These are phyloP conservation scores for Colistium nudipinnis DNA, from an alignment of 2,113 vertebrate genomes.

Conservation along the genomic window DNA sequence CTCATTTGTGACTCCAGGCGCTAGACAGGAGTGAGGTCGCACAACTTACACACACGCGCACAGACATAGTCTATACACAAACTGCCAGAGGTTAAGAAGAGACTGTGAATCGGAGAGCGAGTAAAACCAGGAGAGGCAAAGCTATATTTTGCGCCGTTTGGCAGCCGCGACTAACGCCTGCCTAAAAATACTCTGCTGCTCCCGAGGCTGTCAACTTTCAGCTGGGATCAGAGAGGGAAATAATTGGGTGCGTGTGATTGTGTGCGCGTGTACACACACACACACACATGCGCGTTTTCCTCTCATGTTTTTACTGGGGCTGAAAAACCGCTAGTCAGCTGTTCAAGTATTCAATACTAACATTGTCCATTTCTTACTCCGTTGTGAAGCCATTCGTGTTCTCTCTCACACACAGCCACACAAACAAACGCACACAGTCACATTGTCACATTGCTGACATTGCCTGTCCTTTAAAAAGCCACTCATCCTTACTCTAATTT, in stretches of 20 bases:
- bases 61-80: not conserved
- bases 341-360: constrained; percentile 53
- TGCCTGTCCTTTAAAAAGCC: constrained; percentile 64
- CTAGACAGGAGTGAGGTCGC: not conserved
- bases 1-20: constrained; percentile 7
- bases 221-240: constrained; percentile 63
- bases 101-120: constrained; percentile 23
- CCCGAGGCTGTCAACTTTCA: constrained; percentile 70
- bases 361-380: constrained; percentile 53
- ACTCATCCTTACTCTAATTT: constrained; percentile 68
- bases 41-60: not conserved
- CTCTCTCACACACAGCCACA: constrained; percentile 7
- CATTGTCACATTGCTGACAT: constrained; percentile 50
- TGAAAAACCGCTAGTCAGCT: constrained; percentile 62
- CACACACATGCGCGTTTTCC: not conserved
- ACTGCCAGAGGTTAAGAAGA: not conserved
- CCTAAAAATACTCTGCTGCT: constrained; percentile 79
- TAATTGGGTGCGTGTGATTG: constrained; percentile 19
- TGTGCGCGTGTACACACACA: not conserved
- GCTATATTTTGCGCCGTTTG: constrained; percentile 76
- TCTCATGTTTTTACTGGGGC: constrained; percentile 46
- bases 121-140: constrained; percentile 58
- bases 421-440: constrained; percentile 8
- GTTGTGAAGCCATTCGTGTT: constrained; percentile 63
- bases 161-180: constrained; percentile 68